phyloP scores from a whole-genome alignment of 2,113 vertebrate genomes.

The Maccullochella peelii region DNA sequence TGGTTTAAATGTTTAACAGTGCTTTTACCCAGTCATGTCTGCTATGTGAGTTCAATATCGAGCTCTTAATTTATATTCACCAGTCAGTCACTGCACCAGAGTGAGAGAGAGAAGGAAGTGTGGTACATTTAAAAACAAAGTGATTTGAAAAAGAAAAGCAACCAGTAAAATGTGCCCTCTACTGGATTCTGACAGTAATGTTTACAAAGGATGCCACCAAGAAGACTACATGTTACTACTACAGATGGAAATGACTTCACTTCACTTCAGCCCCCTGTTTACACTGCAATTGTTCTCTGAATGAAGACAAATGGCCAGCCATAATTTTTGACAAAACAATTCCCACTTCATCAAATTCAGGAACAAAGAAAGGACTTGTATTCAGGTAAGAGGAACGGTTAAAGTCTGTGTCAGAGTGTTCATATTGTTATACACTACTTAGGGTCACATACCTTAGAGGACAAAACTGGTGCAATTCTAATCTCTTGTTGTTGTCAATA shows the following conservation, averaged over 20 bases:
- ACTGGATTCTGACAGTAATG: constrained; percentile 69
- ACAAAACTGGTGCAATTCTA: neutral
- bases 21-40: neutral
- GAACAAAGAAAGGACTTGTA: constrained; percentile 19
- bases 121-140: constrained; percentile 20
- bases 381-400: neutral
- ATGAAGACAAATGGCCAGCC: constrained; percentile 66
- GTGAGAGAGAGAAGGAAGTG: neutral
- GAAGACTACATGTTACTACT: neutral
- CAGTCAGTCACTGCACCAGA: constrained; percentile 11
- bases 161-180: constrained; percentile 74
- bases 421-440: neutral
- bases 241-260: neutral
- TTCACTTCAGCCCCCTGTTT: neutral
- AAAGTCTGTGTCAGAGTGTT: neutral
- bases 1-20: constrained; percentile 22
- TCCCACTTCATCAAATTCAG: constrained; percentile 40
- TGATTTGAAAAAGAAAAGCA: constrained; percentile 20
- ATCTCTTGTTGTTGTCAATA: neutral
- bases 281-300: constrained; percentile 40
- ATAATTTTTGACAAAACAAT: constrained; percentile 43
- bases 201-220: neutral
- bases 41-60: constrained; percentile 6
- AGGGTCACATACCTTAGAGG: neutral
- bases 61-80: constrained; percentile 9